Evolutionary conservation across 2,797 vertebrate genomes (phyloP), one percentile per base, ranked within the genome.

Genomic region (Lutjanus argentimaculatus): DNA sequence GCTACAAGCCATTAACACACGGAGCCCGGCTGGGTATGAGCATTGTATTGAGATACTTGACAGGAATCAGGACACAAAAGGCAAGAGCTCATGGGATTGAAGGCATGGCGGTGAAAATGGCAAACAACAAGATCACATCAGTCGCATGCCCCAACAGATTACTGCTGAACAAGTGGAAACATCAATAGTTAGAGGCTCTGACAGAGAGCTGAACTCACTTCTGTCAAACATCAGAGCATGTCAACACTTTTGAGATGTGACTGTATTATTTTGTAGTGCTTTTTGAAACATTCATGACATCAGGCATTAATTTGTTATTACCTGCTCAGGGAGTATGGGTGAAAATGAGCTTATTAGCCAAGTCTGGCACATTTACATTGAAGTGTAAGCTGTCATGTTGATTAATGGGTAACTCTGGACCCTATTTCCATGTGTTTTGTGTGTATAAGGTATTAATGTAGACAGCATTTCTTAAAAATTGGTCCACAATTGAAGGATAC

Each of bases 1-100:
- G 67, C 83, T 85, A 80, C 76, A 70, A 88, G 85, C 83, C 79
- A 86, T 85, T 86, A 89, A 67, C 77, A 78, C 67, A 25, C 64
- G 30, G 25, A 71, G 79, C 75, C 21, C 56, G 66, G 62, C 79
- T 40, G 53, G 17, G 43, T 25, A 19, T 64, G 40, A 84, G 81
- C 75, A 67, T 62, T 83, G 79, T 67, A 62, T 45, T 4, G 69
- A 69, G 66, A 80, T 64, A 59, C 75, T 79, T 75, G 69, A 79
- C 83, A 51, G 40, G 64, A 84, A 77, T 78, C 82, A 19, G 80
- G 63, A 79, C 53, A 83, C 75, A 75, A 77, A 85, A 83, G 70
- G 63, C 40, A 48, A 74, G 17, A 25, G 48, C 75, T 85, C 56
- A 25, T 46, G 64, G 67, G 72, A 82, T 80, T 69, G 52, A 57